Percentiles rank a stretch among this genome's conserved stretches.
Conservation (phyloP, 2,888 invertebrate species). For the Hyposoter dolosus region DNA sequence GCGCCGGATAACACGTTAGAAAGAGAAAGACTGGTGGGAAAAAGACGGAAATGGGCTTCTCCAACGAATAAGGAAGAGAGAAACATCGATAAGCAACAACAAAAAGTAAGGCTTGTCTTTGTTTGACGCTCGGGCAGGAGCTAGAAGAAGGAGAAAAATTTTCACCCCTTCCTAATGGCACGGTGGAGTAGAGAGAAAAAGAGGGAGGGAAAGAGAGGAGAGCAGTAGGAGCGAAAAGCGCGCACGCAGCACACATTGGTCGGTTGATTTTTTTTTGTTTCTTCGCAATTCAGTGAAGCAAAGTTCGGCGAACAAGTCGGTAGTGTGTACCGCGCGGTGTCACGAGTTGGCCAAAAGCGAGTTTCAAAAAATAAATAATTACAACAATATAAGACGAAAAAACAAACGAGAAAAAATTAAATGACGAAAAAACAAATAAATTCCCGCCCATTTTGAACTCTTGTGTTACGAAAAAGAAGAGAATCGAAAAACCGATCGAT, state of each 20-base stretch:
- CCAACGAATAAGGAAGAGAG: background rate
- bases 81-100: background rate
- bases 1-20: background rate
- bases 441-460: conserved; percentile 11
- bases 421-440: background rate
- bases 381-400: background rate
- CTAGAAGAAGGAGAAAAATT: background rate
- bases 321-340: conserved; percentile 50
- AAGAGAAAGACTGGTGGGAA: background rate
- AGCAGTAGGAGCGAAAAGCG: conserved; percentile 27
- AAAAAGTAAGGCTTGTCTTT: background rate
- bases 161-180: background rate
- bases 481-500: conserved; percentile 15
- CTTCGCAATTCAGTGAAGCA: conserved; percentile 74
- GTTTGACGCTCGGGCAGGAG: background rate
- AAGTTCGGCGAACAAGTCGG: conserved; percentile 72
- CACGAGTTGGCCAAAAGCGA: conserved; percentile 22
- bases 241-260: conserved; percentile 55
- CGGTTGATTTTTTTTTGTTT: conserved; percentile 62
- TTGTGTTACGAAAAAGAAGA: background rate
- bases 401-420: background rate
- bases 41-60: background rate
- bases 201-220: conserved; percentile 30
- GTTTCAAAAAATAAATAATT: background rate
- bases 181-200: background rate